Percentiles rank a stretch among this genome's conserved stretches.
Conservation (phyloP, 2,888 invertebrate genomes). For the Meghimatium bilineatum region DNA sequence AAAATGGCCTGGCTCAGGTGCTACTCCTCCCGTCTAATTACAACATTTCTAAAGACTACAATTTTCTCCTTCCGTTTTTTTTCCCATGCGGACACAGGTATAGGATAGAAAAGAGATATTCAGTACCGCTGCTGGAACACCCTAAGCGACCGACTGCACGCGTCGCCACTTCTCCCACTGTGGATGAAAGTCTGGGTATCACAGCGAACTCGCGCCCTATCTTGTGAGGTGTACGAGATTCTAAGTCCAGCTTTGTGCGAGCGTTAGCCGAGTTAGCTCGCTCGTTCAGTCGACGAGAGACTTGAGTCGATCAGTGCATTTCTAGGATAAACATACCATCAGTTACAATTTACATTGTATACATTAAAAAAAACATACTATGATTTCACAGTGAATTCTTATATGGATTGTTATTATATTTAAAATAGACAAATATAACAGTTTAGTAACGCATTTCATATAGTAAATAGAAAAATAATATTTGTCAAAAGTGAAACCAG, state of each 20-base stretch:
- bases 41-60: no score
- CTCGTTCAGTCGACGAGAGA: constrained; percentile 3
- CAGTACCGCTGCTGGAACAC: not conserved
- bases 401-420: no score
- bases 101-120: no score
- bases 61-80: no score
- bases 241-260: not conserved
- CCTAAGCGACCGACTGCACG: constrained; percentile 15
- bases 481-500: no score
- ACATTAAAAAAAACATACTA: not conserved
- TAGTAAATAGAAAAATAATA: no score
- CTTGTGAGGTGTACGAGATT: not conserved
- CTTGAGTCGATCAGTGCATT: constrained; percentile 2
- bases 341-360: not conserved
- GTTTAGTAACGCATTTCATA: no score
- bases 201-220: not conserved
- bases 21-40: no score
- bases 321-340: not conserved
- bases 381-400: no score
- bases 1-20: no score
- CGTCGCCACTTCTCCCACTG: not conserved
- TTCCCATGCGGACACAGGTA: no score
- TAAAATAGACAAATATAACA: no score
- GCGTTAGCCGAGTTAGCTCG: not conserved
- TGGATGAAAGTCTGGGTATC: not conserved